These are phyloP conservation scores for Ormyrus thymus DNA, from an alignment of 2,888 invertebrate species.

Conservation along the genomic window DNA sequence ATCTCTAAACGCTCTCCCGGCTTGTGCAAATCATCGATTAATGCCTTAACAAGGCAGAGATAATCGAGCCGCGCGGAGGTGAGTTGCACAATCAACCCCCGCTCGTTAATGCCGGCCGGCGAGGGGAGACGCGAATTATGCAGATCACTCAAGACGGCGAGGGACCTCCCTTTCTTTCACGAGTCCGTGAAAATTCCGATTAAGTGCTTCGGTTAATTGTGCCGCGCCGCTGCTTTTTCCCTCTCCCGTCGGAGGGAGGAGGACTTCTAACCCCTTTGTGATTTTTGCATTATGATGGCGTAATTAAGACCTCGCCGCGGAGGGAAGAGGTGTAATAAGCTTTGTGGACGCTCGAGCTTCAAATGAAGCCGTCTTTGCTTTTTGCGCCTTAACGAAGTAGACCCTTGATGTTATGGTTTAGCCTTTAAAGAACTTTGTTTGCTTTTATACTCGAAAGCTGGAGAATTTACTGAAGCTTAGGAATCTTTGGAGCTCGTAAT, in stretches of 20 bases:
- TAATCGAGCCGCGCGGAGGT: constrained; percentile 70
- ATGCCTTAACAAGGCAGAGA: constrained; percentile 71
- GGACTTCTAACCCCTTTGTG: constrained; percentile 16
- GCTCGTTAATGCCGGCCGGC: constrained; percentile 57
- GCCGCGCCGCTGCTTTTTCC: background rate
- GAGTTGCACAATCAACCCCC: constrained; percentile 73
- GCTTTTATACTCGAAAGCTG: background rate
- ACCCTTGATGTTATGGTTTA: background rate
- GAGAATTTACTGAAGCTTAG: too few species aligned
- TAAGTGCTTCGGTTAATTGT: constrained; percentile 50
- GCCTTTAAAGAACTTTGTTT: constrained; percentile 1
- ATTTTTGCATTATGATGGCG: constrained; percentile 37
- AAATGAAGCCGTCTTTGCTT: background rate
- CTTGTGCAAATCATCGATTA: constrained; percentile 66
- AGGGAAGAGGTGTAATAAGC: background rate
- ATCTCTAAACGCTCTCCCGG: constrained; percentile 52
- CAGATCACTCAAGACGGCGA: constrained; percentile 65
- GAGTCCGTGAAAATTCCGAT: constrained; percentile 45
- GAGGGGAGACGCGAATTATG: constrained; percentile 66
- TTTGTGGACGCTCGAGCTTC: background rate
- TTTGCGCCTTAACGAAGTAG: constrained; percentile 9
- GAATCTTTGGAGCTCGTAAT: too few species aligned
- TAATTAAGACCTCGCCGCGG: constrained; percentile 27
- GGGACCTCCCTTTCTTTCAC: constrained; percentile 52
- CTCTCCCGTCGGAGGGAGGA: background rate